Evolutionary conservation across 1,140 invertebrate species (phyloP).

Genomic region (Nymphalis io): DNA sequence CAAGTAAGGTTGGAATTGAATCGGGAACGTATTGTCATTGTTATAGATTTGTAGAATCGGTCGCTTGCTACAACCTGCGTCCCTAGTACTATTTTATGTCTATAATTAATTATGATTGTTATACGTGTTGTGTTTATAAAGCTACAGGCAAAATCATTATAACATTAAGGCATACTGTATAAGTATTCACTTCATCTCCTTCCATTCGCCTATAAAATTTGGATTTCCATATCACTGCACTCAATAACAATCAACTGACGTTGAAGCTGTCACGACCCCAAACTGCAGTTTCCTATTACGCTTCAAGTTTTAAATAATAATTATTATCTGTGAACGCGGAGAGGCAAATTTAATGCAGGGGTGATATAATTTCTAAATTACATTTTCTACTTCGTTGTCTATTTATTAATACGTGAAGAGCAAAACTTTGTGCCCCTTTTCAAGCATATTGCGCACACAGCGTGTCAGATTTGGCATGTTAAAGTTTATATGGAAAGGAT

Average conservation of each 20-base stretch:
- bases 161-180: too few species aligned
- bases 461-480: too few species aligned
- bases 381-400: not conserved
- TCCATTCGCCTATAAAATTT: conserved; percentile 8
- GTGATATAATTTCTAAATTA: conserved; percentile 6
- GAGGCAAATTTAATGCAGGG: not conserved
- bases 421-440: not conserved
- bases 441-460: not conserved
- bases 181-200: not conserved
- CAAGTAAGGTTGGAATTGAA: too few species aligned
- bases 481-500: too few species aligned
- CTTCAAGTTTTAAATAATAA: conserved; percentile 5
- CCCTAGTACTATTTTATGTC: too few species aligned
- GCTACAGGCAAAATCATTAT: too few species aligned
- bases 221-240: conserved; percentile 1
- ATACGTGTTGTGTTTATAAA: too few species aligned
- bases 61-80: too few species aligned
- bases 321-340: not conserved
- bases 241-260: conserved; percentile 11
- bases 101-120: too few species aligned
- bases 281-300: not conserved
- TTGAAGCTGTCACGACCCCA: not conserved
- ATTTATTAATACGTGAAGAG: not conserved
- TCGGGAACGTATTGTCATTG: too few species aligned
- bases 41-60: too few species aligned